Evolutionary conservation across 1,140 invertebrate species (phyloP), one percentile per base, ranked within the genome.

Genomic region (Oreohelix idahoensis): DNA sequence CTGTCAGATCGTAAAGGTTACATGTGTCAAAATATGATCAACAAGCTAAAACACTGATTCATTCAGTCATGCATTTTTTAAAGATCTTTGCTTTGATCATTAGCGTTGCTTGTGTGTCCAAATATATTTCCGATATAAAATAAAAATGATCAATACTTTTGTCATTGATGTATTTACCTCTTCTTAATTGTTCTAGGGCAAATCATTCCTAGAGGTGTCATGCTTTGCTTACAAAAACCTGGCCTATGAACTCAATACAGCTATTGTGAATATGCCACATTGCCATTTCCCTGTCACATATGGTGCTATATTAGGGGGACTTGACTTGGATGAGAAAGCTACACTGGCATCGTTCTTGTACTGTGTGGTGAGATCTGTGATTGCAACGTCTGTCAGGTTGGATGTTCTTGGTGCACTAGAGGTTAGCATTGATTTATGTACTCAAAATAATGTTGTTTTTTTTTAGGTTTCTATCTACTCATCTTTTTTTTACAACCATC

Each of bases 401-500:
- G 79, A 81, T 81, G 42, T 71, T 38, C 23, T 81, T 1, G 79
- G 79, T 45, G 39, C 79, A 8, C 32, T 81, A n/a, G 79, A 81
- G 79, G 78, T 80, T 11, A 76, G 42, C 45, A 11, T 49, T 71
- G 15, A 35, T 5, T 17, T n/a, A n/a, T n/a, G n/a, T n/a, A n/a
- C n/a, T n/a, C n/a, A n/a, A n/a, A n/a, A n/a, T n/a, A n/a, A n/a
- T n/a, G n/a, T n/a, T n/a, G n/a, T n/a, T n/a, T n/a, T n/a, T n/a
- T n/a, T n/a, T n/a, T n/a, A n/a, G n/a, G n/a, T n/a, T n/a, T n/a
- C n/a, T n/a, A n/a, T n/a, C n/a, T n/a, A n/a, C n/a, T n/a, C n/a
- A n/a, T n/a, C n/a, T n/a, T n/a, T n/a, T n/a, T n/a, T n/a, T n/a
- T n/a, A n/a, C n/a, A n/a, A n/a, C n/a, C n/a, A n/a, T n/a, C n/a